These are phyloP conservation scores for Oasisia sp. DNA, from an alignment of 2,888 invertebrate genomes.

Conservation along the genomic window DNA sequence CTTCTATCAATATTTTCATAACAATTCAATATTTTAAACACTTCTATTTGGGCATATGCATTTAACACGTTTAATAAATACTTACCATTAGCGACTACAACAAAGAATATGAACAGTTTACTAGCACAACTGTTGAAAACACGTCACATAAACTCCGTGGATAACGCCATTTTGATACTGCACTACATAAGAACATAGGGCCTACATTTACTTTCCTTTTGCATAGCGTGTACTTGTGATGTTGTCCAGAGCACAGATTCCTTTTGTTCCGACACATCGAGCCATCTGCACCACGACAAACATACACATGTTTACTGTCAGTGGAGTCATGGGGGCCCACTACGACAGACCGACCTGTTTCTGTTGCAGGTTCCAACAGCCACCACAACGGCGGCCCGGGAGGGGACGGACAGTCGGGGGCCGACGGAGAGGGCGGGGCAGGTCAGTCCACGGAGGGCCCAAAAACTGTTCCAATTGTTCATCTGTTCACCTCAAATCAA, in stretches of 20 bases:
- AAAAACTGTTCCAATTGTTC: background rate
- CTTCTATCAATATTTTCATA: too few relatives aligned
- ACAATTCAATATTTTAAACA: too few relatives aligned
- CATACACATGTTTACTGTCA: background rate
- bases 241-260: background rate
- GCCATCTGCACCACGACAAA: background rate
- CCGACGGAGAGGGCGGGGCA: conserved; percentile 59
- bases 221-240: background rate
- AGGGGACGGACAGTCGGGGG: conserved; percentile 63
- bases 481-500: too few relatives aligned
- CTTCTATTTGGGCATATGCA: too few relatives aligned
- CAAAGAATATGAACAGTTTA: too few relatives aligned
- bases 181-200: too few relatives aligned
- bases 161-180: too few relatives aligned
- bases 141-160: background rate
- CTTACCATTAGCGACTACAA: too few relatives aligned
- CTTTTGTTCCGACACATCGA: background rate
- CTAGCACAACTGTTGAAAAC: background rate
- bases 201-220: too few relatives aligned
- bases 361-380: conserved; percentile 60
- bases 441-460: conserved; percentile 43
- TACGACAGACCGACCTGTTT: background rate
- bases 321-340: background rate
- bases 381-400: conserved; percentile 60
- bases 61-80: too few relatives aligned